Percentiles rank a stretch among this genome's conserved stretches.
These are phyloP conservation scores for Calypte anna DNA, from an alignment of 2,113 vertebrate species.

Conservation along the genomic window DNA sequence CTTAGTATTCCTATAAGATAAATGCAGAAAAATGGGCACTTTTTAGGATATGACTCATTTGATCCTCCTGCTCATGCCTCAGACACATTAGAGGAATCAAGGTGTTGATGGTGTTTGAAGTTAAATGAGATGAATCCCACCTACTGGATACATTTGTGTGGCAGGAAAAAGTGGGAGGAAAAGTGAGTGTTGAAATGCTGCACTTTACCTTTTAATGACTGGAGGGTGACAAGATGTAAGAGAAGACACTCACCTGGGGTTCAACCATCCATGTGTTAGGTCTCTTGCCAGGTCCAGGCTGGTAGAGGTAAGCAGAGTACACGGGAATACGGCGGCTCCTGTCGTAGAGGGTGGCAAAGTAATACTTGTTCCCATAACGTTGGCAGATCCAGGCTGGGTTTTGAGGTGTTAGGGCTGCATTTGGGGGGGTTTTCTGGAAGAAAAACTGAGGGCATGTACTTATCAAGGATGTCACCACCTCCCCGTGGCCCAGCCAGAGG, in stretches of 20 bases:
- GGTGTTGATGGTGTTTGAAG: background rate
- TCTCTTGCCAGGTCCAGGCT: background rate
- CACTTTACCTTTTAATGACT: background rate
- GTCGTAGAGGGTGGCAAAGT: slow-evolving; percentile 40
- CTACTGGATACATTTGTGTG: background rate
- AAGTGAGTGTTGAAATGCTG: background rate
- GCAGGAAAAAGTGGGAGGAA: background rate
- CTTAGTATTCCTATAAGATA: background rate
- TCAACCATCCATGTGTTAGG: background rate
- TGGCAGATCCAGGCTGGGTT: slow-evolving; percentile 47
- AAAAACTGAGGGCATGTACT: slow-evolving; percentile 31
- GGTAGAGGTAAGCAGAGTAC: slow-evolving; percentile 50
- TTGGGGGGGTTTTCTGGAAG: background rate
- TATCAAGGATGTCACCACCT: background rate
- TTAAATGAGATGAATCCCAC: background rate
- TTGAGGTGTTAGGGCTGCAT: background rate
- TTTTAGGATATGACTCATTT: background rate
- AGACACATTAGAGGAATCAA: background rate
- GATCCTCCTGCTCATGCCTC: background rate
- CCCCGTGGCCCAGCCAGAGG: background rate
- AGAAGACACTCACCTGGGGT: slow-evolving; percentile 33
- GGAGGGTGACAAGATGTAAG: background rate
- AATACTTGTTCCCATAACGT: background rate
- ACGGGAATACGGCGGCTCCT: background rate
- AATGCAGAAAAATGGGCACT: background rate